A percentile compares a stretch with the other conserved stretches of the same genome.
Evolutionary conservation across 2,113 vertebrate genomes (phyloP).

Genomic region (Rhinogobius similis): DNA sequence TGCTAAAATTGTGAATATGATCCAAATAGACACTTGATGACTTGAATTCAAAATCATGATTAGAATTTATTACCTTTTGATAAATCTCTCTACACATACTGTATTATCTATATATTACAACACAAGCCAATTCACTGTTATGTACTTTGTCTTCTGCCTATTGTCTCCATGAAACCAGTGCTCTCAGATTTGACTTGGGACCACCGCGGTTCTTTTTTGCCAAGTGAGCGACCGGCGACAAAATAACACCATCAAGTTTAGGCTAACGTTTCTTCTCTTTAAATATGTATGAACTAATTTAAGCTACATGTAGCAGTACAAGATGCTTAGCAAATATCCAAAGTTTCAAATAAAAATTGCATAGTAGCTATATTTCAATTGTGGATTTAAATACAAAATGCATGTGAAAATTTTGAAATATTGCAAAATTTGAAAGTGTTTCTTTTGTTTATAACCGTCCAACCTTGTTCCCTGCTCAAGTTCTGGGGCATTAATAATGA

Average conservation of each 20-base stretch:
- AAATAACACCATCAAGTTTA: background rate
- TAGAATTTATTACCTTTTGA: too few relatives aligned
- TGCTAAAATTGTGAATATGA: too few relatives aligned
- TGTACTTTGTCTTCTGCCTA: background rate
- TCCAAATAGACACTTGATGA: too few relatives aligned
- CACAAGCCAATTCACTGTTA: background rate
- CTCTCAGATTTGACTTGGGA: constrained; percentile 10
- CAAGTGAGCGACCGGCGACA: constrained; percentile 10
- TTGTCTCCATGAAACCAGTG: background rate
- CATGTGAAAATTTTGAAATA: background rate
- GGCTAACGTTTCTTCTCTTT: constrained; percentile 58
- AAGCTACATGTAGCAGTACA: constrained; percentile 1
- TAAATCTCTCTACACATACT: too few relatives aligned
- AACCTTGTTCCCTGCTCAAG: constrained; percentile 42
- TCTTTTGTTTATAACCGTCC: constrained; percentile 30
- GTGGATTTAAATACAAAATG: background rate
- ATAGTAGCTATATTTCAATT: background rate
- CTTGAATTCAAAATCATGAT: too few relatives aligned
- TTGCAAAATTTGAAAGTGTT: background rate
- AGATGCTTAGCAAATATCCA: background rate
- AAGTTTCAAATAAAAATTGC: background rate
- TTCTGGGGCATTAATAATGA: constrained; percentile 67
- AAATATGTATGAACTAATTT: constrained; percentile 61
- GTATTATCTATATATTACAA: too few relatives aligned
- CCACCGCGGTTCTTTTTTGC: background rate